phyloP scores from a whole-genome alignment of 2,888 invertebrate species.

The Chymomyza caudatula region DNA sequence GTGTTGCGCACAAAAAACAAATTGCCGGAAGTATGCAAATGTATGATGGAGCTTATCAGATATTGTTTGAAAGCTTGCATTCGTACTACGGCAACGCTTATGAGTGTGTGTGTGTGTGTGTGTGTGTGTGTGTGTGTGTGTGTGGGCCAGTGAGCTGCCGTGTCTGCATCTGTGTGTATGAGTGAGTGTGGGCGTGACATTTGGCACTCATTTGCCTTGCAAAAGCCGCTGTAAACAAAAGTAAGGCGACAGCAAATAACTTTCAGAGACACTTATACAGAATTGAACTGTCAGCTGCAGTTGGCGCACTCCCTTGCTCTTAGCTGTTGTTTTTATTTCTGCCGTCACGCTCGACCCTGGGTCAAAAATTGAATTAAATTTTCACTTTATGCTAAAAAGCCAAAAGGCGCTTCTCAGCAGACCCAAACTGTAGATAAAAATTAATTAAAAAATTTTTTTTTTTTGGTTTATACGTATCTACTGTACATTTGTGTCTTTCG shows the following conservation, averaged over 20 bases:
- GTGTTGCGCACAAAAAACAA: slow-evolving; percentile 59
- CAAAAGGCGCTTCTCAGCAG: slow-evolving; percentile 10
- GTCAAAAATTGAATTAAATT: slow-evolving; percentile 68
- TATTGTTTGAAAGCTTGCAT: slow-evolving; percentile 62
- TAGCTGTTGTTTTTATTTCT: background rate
- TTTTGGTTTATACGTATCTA: background rate
- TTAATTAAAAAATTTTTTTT: slow-evolving; percentile 55
- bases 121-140: background rate
- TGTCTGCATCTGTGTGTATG: slow-evolving; percentile 5
- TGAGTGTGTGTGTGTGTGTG: slow-evolving; percentile 5
- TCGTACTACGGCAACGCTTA: too few relatives aligned
- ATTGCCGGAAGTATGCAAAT: slow-evolving; percentile 73
- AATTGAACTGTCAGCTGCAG: slow-evolving; percentile 70
- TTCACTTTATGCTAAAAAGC: slow-evolving; percentile 61
- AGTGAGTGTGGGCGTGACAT: slow-evolving; percentile 36
- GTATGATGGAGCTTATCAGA: slow-evolving; percentile 70
- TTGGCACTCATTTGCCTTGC: slow-evolving; percentile 67
- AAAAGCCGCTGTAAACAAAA: slow-evolving; percentile 59
- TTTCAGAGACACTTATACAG: slow-evolving; percentile 58
- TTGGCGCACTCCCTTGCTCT: slow-evolving; percentile 8
- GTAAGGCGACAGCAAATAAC: slow-evolving; percentile 63
- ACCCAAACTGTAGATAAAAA: slow-evolving; percentile 41
- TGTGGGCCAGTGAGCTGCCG: too few relatives aligned
- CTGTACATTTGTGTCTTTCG: background rate
- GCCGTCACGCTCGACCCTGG: slow-evolving; percentile 1